Evolutionary conservation across 2,888 invertebrate genomes (phyloP), one percentile per base, ranked within the genome.

Genomic region (Deilephila porcellus): DNA sequence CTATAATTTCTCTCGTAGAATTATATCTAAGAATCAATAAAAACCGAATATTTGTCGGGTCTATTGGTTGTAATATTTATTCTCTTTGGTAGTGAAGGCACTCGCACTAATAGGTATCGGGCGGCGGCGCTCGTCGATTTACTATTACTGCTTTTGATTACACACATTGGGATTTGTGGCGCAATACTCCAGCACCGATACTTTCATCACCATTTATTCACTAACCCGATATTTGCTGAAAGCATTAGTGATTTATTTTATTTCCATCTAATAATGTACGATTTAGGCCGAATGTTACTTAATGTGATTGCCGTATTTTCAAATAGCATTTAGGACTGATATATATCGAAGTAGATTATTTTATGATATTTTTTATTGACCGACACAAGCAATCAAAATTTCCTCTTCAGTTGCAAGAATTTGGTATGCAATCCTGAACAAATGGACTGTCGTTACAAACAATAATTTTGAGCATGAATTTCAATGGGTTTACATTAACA

Each of bases 31-130:
- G 0, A 45, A 45, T 45, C 11, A 3, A 45, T 45, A 14, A 45
- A 14, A 45, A 14, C 11, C 11, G 3, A 32, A 32, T 45, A 3
- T 45, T 45, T 45, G 25, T 25, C 67, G 45, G 17, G 25, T 67
- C 67, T 67, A 52, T 25, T 34, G 2, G 1, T 25, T 25, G 45
- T 45, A 17, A 11, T 1, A 17, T 45, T 4, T 20, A 17, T 5
- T 67, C 45, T 4, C 8, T 5, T 6, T 4, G 0, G 45, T 67
- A 67, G 45, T 25, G 25, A 67, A 29, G 52, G 45, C 67, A 52
- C 67, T 67, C 67, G 67, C 25, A 67, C 25, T 67, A 67, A 67
- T 67, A 52, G 67, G 17, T 52, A 67, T 20, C 20, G 64, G 37
- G 56, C n/a, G 56, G 20, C 67, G 52, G 45, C 20, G 19, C 34